Base-by-base conservation (phyloP, 2,888 invertebrate species). In the Thalpophila matura region DNA sequence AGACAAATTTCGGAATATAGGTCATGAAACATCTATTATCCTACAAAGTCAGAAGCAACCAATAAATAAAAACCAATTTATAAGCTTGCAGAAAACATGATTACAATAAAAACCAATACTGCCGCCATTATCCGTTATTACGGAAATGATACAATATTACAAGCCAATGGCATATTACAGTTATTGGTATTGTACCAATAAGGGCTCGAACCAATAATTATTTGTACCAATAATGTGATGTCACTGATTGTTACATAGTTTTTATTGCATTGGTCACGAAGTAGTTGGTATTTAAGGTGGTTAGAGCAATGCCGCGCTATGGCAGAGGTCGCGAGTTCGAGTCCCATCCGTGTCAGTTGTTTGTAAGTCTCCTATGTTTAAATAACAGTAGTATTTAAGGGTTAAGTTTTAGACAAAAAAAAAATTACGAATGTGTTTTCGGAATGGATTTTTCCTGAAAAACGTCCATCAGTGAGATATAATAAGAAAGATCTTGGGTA, bases 41-140 rank as follows among this genome's bases (percentile, higher is more conserved):
- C 24, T n/a, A 22, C 4, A 20, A 68, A 27, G 18, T 6, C n/a
- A 46, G 27, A 6, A 49, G 5, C n/a, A n/a, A n/a, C 20, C 22
- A 55, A 57, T 31, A 71, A n/a, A 59, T 14, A 31, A 55, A 16
- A 66, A 24, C 27, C 60, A 47, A 73, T 67, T 56, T 62, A 40
- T 43, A 45, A 53, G 0, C n/a, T 42, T 3, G 26, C 65, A 65
- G 59, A 59, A 56, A 56, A 43, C 55, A 20, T 31, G 56, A 72
- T 43, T 42, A 61, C 38, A 56, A 61, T 49, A 38, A 72, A 72
- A 73, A 50, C 27, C 68, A 53, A 71, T 71, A 73, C 53, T 49
- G 2, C n/a, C 27, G 43, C 53, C 62, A 71, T 73, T 71, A 71
- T 62, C 73, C n/a, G 40, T 62, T 73, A 71, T 71, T 71, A 73